Conservation (phyloP, 2,113 vertebrate species). For the Clinocottus analis region DNA sequence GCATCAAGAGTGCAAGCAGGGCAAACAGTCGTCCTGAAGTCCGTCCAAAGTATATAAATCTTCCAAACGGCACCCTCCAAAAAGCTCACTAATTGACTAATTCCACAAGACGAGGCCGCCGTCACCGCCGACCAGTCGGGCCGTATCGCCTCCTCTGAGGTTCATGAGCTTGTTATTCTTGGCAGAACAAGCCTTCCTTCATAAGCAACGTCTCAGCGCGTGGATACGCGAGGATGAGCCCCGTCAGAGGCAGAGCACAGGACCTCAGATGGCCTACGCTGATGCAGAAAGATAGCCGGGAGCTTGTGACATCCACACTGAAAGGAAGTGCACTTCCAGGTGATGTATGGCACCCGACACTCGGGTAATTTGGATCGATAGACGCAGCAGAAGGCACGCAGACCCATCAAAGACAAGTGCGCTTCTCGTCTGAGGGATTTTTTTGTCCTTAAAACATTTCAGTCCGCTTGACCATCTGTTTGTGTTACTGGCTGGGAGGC, state of each 20-base stretch:
- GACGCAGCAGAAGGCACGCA: background rate
- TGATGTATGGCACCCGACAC: conserved; percentile 22
- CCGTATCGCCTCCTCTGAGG: background rate
- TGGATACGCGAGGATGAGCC: background rate
- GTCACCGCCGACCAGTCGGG: background rate
- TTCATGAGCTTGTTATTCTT: background rate
- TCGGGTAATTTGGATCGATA: conserved; percentile 43
- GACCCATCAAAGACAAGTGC: background rate
- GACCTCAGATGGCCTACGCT: conserved; percentile 3
- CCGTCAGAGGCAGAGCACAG: conserved; percentile 9
- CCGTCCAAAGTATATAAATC: background rate
- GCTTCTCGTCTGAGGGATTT: conserved; percentile 14
- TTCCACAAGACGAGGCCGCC: background rate
- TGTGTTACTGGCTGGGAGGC: conserved; percentile 5
- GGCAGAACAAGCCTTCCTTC: background rate
- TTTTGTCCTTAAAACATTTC: conserved; percentile 10
- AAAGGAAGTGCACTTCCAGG: conserved; percentile 26
- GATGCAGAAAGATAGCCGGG: conserved; percentile 8
- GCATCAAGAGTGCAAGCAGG: too few species aligned
- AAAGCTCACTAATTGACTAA: background rate
- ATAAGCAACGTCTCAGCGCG: background rate
- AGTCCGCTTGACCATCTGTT: conserved; percentile 38
- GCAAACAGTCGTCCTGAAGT: too few species aligned
- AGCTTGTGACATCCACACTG: background rate
- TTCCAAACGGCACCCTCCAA: too few species aligned